Conservation (phyloP, 2,113 vertebrate genomes). For the Antechinus flavipes region DNA sequence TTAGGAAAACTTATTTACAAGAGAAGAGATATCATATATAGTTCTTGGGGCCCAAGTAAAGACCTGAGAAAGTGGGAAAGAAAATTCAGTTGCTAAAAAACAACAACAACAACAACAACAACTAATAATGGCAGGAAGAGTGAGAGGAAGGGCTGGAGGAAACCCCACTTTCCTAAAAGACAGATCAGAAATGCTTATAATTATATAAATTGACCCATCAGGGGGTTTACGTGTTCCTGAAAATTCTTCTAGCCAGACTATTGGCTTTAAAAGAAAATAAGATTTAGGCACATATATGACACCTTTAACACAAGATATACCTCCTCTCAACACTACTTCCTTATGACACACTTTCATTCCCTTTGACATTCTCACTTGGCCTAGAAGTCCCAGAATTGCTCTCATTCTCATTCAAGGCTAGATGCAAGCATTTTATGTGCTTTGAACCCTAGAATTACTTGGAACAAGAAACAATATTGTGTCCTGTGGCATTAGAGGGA, state of each 20-base stretch:
- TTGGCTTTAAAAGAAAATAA: neutral
- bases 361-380: neutral
- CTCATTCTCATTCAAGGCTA: neutral
- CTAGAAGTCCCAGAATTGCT: neutral
- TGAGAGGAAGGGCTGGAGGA: neutral
- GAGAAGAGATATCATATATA: constrained; percentile 52
- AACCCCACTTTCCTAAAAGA: constrained; percentile 32
- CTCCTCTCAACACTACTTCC: neutral
- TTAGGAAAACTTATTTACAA: constrained; percentile 68
- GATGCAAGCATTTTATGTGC: neutral
- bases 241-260: neutral
- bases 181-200: neutral
- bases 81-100: constrained; percentile 25
- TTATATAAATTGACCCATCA: neutral
- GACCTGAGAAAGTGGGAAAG: constrained; percentile 27
- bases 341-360: neutral
- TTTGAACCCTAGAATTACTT: neutral
- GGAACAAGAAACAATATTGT: neutral
- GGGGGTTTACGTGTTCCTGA: neutral
- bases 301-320: neutral
- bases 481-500: neutral
- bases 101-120: neutral
- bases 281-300: neutral
- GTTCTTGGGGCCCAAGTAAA: constrained; percentile 51
- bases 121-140: neutral